phyloP scores from a whole-genome alignment of 2,113 vertebrate species.

The Mesoclemmys tuberculata region DNA sequence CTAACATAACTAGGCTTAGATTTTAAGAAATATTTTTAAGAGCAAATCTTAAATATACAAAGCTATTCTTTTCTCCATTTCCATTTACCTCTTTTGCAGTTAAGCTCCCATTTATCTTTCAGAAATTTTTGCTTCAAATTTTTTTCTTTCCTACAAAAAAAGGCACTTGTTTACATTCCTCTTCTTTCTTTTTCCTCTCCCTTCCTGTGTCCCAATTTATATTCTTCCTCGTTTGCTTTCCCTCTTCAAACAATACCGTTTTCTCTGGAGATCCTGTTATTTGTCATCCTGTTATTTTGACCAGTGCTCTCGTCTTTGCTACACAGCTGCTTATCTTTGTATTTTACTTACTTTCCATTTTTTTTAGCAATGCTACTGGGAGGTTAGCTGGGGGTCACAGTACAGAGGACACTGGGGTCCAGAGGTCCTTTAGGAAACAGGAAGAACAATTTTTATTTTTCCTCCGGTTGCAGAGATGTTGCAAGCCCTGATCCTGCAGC shows the following conservation, averaged over 20 bases:
- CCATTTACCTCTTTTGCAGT: neutral
- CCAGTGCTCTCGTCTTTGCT: constrained; percentile 39
- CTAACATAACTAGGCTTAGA: neutral
- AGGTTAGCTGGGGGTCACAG: constrained; percentile 49
- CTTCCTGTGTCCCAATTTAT: constrained; percentile 16
- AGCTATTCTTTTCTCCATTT: neutral
- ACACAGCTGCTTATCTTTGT: constrained; percentile 70
- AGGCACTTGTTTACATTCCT: neutral
- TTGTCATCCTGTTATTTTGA: constrained; percentile 55
- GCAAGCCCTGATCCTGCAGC: neutral
- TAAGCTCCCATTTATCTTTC: neutral
- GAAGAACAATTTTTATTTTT: constrained; percentile 53
- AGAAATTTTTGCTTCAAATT: neutral
- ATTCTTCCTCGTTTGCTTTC: constrained; percentile 15
- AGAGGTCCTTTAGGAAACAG: constrained; percentile 65
- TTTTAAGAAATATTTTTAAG: constrained; percentile 11
- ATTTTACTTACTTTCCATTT: constrained; percentile 56
- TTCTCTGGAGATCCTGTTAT: constrained; percentile 56
- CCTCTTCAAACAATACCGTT: constrained; percentile 43
- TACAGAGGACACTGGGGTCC: neutral
- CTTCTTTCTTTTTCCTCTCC: constrained; percentile 46
- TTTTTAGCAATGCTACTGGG: constrained; percentile 33
- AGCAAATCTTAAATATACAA: neutral
- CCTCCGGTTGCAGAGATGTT: constrained; percentile 11
- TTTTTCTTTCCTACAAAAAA: neutral